A percentile compares a stretch with the other conserved stretches of the same genome.
These are phyloP conservation scores for Heterotis niloticus DNA, from an alignment of 2,113 vertebrate species.

Conservation along the genomic window DNA sequence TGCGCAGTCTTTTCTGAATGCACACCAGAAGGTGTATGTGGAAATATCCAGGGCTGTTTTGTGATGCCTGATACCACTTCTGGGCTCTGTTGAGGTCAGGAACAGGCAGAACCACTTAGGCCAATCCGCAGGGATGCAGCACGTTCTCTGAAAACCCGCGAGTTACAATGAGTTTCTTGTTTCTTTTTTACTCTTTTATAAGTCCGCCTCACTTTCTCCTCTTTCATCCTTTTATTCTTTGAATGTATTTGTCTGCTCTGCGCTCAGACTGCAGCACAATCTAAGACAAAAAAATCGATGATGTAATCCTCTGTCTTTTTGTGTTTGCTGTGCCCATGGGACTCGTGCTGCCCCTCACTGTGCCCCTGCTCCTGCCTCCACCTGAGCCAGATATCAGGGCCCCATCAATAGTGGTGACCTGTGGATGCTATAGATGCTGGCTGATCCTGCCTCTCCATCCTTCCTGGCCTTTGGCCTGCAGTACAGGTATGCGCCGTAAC, in stretches of 20 bases:
- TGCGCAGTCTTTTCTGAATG: not conserved
- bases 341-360: not conserved
- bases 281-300: constrained; percentile 26
- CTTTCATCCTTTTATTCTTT: constrained; percentile 12
- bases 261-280: constrained; percentile 16
- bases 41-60: not conserved
- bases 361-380: not conserved
- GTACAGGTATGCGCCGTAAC: no score
- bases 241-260: not conserved
- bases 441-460: constrained; percentile 11
- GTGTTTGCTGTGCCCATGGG: not conserved
- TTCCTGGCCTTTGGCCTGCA: no score
- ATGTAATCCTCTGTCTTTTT: constrained; percentile 24
- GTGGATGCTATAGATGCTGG: constrained; percentile 1
- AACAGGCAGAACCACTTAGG: not conserved
- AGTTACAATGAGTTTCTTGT: not conserved
- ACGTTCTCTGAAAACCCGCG: not conserved
- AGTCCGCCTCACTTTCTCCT: not conserved
- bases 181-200: constrained; percentile 4
- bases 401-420: constrained; percentile 17
- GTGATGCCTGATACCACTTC: no score
- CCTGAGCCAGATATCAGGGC: constrained; percentile 14
- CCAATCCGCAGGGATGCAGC: no score
- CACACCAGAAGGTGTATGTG: not conserved
- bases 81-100: not conserved